Evolutionary conservation across 2,113 vertebrate species (phyloP).

Genomic region (Bufo gargarizans): DNA sequence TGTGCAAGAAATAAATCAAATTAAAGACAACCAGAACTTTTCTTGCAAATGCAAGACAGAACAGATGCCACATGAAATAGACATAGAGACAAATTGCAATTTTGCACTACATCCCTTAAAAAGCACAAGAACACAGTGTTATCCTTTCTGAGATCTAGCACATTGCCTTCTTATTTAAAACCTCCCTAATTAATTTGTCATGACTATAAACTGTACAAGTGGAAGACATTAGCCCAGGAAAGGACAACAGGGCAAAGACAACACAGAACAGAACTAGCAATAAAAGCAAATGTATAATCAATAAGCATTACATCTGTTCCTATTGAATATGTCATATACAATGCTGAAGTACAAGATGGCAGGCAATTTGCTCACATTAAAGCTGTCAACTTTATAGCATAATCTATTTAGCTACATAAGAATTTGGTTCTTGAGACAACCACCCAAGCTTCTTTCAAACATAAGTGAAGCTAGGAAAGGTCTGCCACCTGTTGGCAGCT

Average conservation of each 20-base stretch:
- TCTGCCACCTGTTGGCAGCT: background rate
- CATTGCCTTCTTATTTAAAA: background rate
- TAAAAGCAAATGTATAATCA: conserved; percentile 32
- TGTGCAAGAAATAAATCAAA: background rate
- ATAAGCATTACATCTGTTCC: background rate
- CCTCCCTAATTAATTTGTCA: background rate
- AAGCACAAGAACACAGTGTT: background rate
- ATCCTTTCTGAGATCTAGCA: background rate
- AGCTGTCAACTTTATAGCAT: conserved; percentile 5
- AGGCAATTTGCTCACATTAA: background rate
- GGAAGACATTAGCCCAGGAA: background rate
- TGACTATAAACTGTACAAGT: conserved; percentile 14
- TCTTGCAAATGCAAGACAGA: conserved; percentile 10
- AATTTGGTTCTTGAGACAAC: background rate
- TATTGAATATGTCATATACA: background rate
- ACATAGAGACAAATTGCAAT: conserved; percentile 1
- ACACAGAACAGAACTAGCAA: conserved; percentile 2
- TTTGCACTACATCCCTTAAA: background rate
- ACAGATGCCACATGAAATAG: conserved; percentile 20
- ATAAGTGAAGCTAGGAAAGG: background rate
- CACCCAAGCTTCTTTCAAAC: background rate
- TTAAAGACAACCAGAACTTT: background rate
- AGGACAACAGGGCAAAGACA: background rate
- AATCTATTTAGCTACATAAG: background rate
- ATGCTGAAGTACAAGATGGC: background rate